Base-by-base conservation (phyloP, 92 coral and sea anemone species). In the Zoanthus sansibaricus region DNA sequence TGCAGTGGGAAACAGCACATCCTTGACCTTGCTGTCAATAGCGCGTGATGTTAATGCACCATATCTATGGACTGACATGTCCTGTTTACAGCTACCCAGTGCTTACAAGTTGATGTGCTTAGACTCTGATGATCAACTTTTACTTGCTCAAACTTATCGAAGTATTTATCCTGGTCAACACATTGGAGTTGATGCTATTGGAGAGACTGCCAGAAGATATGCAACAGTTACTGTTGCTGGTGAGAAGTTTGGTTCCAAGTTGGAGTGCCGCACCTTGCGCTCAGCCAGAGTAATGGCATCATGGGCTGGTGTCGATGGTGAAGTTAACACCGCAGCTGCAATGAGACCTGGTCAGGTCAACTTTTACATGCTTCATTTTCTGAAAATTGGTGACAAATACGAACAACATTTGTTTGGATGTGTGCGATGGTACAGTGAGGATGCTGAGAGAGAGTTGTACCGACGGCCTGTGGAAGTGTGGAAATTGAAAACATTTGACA, bases 401-500 rank as follows among this genome's bases (percentile, higher is more conserved):
- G 31, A 51, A 66, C 48, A 9, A 46, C 91, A 88, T 88, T 76
- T 88, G 30, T 88, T 88, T 75, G 87, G 83, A 49, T 88, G 78
- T 42, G 21, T 88, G 52, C 82, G 52, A 75, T 88, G 91, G 91
- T 83, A 58, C 74, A 88, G 56, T 55, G 82, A 88, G 18, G 91
- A 88, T 44, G 8, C 37, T 7, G 54, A 49, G 64, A 88, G 51
- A 48, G 77, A 59, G n/a, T 49, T 48, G 44, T 83, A 71, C 69
- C 75, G 88, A n/a, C 88, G 91, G 30, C 91, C 91, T 49, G 88
- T 88, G 47, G 91, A 88, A 75, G 20, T 88, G 47, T 88, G 91
- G 88, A 74, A 59, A 9, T 73, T 62, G 59, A 70, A 47, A 69
- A 71, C 54, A 49, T 88, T 88, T 76, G 72, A 66, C 68, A 71